phyloP scores from a whole-genome alignment of 1,140 invertebrate genomes.

The Drosophila trapezifrons region DNA sequence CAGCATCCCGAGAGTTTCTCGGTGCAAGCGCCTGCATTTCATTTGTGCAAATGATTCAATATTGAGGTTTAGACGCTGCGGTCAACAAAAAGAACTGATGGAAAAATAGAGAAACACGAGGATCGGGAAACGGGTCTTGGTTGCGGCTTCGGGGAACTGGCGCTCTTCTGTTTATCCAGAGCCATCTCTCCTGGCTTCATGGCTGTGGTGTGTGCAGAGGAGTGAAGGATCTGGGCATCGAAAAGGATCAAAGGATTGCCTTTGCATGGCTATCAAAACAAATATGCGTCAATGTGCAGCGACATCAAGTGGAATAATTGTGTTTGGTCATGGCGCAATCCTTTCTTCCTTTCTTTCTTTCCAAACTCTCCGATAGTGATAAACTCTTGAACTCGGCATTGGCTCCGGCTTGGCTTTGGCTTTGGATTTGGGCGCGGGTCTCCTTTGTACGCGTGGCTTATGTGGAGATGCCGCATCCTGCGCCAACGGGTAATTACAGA shows the following conservation, averaged over 20 bases:
- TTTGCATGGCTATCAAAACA: constrained; percentile 61
- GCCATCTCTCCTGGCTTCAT: constrained; percentile 12
- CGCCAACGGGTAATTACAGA: constrained; percentile 83
- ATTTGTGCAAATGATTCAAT: constrained; percentile 65
- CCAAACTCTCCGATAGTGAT: constrained; percentile 55
- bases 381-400: constrained; percentile 67
- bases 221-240: constrained; percentile 42
- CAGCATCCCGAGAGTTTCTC: constrained; percentile 6
- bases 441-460: constrained; percentile 68
- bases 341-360: constrained; percentile 28
- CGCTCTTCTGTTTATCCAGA: constrained; percentile 37
- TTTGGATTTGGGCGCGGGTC: constrained; percentile 13
- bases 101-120: not conserved
- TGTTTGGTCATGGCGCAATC: constrained; percentile 74
- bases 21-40: constrained; percentile 50
- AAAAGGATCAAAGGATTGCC: constrained; percentile 25
- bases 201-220: constrained; percentile 11
- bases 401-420: not conserved
- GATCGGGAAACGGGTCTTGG: constrained; percentile 2
- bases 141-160: constrained; percentile 62
- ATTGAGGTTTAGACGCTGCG: constrained; percentile 55
- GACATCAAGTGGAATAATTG: constrained; percentile 18
- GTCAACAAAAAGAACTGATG: constrained; percentile 5
- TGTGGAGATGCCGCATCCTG: constrained; percentile 73
- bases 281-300: constrained; percentile 42